Evolutionary conservation across 2,113 vertebrate species (phyloP).

Genomic region (Merops nubicus): DNA sequence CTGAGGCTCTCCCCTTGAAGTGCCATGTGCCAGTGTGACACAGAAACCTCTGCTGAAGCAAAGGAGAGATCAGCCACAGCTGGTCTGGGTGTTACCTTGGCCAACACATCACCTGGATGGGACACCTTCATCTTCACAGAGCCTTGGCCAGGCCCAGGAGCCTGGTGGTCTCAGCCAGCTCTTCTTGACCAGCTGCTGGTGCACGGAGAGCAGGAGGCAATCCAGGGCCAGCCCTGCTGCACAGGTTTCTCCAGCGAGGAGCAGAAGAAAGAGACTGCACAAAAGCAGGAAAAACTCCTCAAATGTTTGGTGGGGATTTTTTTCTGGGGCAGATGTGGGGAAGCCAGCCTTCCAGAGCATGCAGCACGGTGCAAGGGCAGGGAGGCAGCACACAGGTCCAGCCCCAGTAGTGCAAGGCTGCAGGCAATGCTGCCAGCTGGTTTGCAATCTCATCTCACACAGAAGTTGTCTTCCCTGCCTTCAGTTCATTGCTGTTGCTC

Average conservation of each 20-base stretch:
- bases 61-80: not conserved
- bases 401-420: not conserved
- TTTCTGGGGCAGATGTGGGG: accelerated
- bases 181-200: not conserved
- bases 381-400: not conserved
- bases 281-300: not conserved
- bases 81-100: not conserved
- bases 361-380: not conserved
- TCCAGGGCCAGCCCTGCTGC: not conserved
- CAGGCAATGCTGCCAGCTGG: not conserved
- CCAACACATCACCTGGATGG: not conserved
- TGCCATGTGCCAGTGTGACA: not conserved
- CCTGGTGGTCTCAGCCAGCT: not conserved
- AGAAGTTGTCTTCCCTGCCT: not conserved
- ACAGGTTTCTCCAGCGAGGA: not conserved
- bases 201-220: not conserved
- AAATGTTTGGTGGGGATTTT: not conserved
- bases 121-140: not conserved
- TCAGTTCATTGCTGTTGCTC: not conserved
- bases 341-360: not conserved
- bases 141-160: not conserved
- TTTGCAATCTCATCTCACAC: not conserved
- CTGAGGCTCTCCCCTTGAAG: not conserved
- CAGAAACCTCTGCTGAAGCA: not conserved
- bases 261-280: not conserved